A percentile compares a stretch with the other conserved stretches of the same genome.
Evolutionary conservation across 2,888 invertebrate species (phyloP).

Genomic region (Syrphus vitripennis): DNA sequence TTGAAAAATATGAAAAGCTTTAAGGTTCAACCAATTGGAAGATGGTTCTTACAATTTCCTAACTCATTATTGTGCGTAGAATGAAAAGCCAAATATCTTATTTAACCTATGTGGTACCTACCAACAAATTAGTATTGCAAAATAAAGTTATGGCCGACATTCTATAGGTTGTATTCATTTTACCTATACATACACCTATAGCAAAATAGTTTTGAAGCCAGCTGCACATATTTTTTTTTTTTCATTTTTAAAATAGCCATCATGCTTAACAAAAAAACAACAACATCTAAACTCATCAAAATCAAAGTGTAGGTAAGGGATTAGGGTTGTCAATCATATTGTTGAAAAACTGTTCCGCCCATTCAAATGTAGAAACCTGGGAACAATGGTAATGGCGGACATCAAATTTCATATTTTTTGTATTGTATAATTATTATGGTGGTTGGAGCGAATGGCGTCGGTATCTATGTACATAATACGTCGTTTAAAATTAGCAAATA

Average conservation of each 20-base stretch:
- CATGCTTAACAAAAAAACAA: neutral
- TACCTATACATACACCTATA: neutral
- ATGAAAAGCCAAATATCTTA: no score
- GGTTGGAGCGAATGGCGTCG: neutral
- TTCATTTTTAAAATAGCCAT: neutral
- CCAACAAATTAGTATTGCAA: no score
- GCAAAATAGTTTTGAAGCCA: neutral
- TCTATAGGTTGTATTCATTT: neutral
- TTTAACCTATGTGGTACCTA: no score
- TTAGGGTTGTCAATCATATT: constrained; percentile 4
- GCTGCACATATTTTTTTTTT: neutral
- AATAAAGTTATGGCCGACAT: neutral
- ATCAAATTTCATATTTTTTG: neutral
- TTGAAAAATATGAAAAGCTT: no score
- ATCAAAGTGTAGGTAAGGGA: neutral
- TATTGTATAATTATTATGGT: neutral
- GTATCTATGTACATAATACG: no score
- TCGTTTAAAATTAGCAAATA: no score
- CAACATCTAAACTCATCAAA: neutral
- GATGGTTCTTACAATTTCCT: no score
- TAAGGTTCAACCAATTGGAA: no score
- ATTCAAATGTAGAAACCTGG: neutral
- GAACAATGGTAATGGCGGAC: neutral
- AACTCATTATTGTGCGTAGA: no score
- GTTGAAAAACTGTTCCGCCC: constrained; percentile 6